Percentiles rank a stretch among this genome's conserved stretches.
Evolutionary conservation across 1,140 invertebrate species (phyloP).

Genomic region (Drosophila tropicalis): DNA sequence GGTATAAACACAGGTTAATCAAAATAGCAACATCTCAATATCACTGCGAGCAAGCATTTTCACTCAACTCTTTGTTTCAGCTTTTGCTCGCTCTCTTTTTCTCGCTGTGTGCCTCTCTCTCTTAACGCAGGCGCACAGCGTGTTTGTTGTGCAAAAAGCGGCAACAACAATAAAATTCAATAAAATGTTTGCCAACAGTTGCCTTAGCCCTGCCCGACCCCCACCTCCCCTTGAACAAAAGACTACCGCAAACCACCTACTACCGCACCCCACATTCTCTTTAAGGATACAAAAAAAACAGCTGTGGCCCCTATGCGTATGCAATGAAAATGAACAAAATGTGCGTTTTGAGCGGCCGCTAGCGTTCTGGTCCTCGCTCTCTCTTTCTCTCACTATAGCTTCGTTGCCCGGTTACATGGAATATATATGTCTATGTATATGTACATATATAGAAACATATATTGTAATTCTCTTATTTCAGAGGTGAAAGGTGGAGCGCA

Average conservation of each 20-base stretch:
- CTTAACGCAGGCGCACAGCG: constrained; percentile 41
- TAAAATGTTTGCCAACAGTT: constrained; percentile 71
- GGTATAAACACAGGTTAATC: too few species aligned
- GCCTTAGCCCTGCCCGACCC: constrained; percentile 39
- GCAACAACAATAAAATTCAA: constrained; percentile 72
- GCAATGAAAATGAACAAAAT: constrained; percentile 50
- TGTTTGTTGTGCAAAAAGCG: constrained; percentile 28
- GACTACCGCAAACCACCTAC: not conserved
- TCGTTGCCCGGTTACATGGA: not conserved
- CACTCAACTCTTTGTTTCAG: constrained; percentile 7
- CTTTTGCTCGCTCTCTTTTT: not conserved
- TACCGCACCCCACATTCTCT: not conserved
- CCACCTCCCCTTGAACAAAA: not conserved
- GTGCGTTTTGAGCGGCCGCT: constrained; percentile 15
- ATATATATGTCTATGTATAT: too few species aligned
- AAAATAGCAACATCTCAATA: too few species aligned
- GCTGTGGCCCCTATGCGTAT: constrained; percentile 58
- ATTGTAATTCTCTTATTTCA: constrained; percentile 22
- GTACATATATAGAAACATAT: too few species aligned
- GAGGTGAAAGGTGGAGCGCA: constrained; percentile 18
- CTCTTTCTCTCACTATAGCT: not conserved
- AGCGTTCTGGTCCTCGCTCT: not conserved
- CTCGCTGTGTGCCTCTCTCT: constrained; percentile 6
- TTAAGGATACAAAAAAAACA: constrained; percentile 22
- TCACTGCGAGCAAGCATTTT: not conserved